Percentiles rank a stretch among this genome's conserved stretches.
Conservation (phyloP, 2,888 invertebrate genomes). For the Poecilus cupreus region DNA sequence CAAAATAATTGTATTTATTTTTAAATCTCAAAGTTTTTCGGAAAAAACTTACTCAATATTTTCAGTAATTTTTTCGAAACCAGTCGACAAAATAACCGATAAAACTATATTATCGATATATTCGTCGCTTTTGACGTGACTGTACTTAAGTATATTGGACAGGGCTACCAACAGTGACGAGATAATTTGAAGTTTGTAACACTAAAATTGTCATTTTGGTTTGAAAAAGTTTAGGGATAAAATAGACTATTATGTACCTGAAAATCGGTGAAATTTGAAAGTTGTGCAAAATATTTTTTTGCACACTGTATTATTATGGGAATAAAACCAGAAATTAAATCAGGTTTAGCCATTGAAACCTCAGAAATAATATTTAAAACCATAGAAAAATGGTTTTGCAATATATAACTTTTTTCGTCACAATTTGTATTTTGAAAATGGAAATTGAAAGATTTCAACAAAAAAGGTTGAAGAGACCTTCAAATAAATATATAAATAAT, state of each 20-base stretch:
- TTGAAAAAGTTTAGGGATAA: too few relatives aligned
- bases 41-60: slow-evolving; percentile 68
- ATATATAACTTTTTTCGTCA: slow-evolving; percentile 72
- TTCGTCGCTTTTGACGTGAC: slow-evolving; percentile 60
- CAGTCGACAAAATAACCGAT: slow-evolving; percentile 67
- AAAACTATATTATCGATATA: background rate
- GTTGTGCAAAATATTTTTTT: slow-evolving; percentile 74
- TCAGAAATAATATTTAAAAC: slow-evolving; percentile 74
- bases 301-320: slow-evolving; percentile 69
- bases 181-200: slow-evolving; percentile 70
- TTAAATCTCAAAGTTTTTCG: background rate
- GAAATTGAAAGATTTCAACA: slow-evolving; percentile 76
- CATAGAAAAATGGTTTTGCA: slow-evolving; percentile 77
- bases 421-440: slow-evolving; percentile 77
- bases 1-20: background rate
- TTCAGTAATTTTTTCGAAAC: slow-evolving; percentile 72
- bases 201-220: slow-evolving; percentile 66
- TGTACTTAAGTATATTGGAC: slow-evolving; percentile 61
- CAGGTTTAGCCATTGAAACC: slow-evolving; percentile 44
- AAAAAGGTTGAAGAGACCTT: slow-evolving; percentile 74
- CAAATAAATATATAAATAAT: slow-evolving; percentile 63
- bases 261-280: slow-evolving; percentile 67
- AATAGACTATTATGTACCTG: too few relatives aligned
- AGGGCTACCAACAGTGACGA: slow-evolving; percentile 67
- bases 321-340: slow-evolving; percentile 62